Conservation (phyloP, 2,797 vertebrate species). For the Rhinogobio ventralis region DNA sequence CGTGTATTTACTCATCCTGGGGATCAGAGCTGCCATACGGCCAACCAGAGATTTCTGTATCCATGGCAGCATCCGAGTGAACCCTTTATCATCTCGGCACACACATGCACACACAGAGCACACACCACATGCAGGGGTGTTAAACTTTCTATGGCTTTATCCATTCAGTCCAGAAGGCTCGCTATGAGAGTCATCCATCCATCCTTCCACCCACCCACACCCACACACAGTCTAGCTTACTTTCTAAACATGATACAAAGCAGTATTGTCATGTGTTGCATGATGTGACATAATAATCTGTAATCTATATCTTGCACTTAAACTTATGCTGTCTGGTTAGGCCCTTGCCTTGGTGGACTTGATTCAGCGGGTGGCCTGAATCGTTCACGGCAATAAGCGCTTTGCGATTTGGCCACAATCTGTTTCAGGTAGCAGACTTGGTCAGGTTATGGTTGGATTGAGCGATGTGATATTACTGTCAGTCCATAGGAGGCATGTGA, state of each 20-base stretch:
- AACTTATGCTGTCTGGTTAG: neutral
- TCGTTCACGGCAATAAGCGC: neutral
- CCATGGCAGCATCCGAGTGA: slow-evolving; percentile 44
- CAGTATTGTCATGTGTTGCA: slow-evolving; percentile 14
- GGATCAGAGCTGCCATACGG: slow-evolving; percentile 26
- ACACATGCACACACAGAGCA: slow-evolving; percentile 40
- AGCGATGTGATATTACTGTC: slow-evolving; percentile 20
- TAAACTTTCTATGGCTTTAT: slow-evolving; percentile 40
- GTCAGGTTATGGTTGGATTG: slow-evolving; percentile 8
- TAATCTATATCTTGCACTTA: neutral
- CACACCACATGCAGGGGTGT: slow-evolving; percentile 47
- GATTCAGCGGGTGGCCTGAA: neutral
- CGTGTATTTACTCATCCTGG: slow-evolving; percentile 23
- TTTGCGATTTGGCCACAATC: neutral
- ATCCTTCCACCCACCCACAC: neutral
- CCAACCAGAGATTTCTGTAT: slow-evolving; percentile 44
- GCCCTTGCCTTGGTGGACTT: neutral
- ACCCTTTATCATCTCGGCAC: slow-evolving; percentile 40
- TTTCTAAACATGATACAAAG: slow-evolving; percentile 10
- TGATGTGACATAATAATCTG: slow-evolving; percentile 24
- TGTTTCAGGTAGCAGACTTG: neutral
- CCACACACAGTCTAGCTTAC: neutral
- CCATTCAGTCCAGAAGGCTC: slow-evolving; percentile 45
- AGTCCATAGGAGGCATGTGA: slow-evolving; percentile 16
- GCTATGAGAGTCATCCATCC: slow-evolving; percentile 37